phyloP scores from a whole-genome alignment of 1,140 invertebrate genomes.

The Augochlora pura region DNA sequence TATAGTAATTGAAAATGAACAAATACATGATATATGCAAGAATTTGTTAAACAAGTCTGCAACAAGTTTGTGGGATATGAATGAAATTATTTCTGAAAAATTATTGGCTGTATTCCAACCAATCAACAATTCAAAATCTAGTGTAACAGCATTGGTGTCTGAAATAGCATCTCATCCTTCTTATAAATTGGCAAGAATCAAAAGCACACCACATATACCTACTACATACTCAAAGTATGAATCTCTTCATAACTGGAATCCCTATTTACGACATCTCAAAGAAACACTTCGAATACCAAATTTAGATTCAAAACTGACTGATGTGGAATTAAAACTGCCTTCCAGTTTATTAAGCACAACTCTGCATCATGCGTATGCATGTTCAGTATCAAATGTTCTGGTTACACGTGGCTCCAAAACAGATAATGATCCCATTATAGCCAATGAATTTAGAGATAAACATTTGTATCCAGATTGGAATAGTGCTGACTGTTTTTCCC shows the following conservation, averaged over 20 bases:
- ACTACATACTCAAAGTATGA: slow-evolving; percentile 68
- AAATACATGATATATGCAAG: slow-evolving; percentile 73
- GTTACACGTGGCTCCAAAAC: slow-evolving; percentile 72
- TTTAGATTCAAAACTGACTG: slow-evolving; percentile 50
- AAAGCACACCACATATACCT: slow-evolving; percentile 72
- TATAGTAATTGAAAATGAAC: slow-evolving; percentile 80
- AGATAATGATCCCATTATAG: slow-evolving; percentile 55
- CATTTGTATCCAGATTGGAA: slow-evolving; percentile 78
- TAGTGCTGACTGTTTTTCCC: slow-evolving; percentile 68
- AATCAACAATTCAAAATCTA: slow-evolving; percentile 56
- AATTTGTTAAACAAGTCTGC: slow-evolving; percentile 68
- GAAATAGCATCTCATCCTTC: slow-evolving; percentile 76
- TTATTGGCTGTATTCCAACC: slow-evolving; percentile 78
- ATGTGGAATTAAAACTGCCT: slow-evolving; percentile 62
- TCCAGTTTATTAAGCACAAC: slow-evolving; percentile 36
- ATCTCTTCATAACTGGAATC: slow-evolving; percentile 68
- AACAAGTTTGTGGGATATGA: slow-evolving; percentile 76
- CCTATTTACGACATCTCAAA: slow-evolving; percentile 70
- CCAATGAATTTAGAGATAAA: slow-evolving; percentile 67
- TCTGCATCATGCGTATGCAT: slow-evolving; percentile 58
- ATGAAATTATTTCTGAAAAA: slow-evolving; percentile 79
- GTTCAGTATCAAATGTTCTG: slow-evolving; percentile 75
- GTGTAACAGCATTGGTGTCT: slow-evolving; percentile 69
- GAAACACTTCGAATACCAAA: slow-evolving; percentile 66
- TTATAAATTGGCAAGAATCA: slow-evolving; percentile 79